Conservation (phyloP, 2,113 vertebrate genomes). For the Corythornis vintsioides region DNA sequence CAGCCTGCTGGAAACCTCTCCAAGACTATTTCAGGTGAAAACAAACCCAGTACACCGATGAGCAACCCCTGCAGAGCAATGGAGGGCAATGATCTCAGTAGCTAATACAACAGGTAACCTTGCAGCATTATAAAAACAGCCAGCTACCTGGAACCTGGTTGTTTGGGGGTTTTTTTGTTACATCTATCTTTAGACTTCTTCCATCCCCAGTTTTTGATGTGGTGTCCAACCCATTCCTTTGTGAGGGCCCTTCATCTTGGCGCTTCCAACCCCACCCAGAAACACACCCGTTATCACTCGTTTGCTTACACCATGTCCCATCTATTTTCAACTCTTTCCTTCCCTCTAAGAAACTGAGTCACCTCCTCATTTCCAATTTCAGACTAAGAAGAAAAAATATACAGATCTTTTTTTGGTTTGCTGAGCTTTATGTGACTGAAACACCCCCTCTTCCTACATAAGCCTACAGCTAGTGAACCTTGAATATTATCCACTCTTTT, state of each 20-base stretch:
- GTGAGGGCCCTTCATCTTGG: background rate
- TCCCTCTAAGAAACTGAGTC: slow-evolving; percentile 53
- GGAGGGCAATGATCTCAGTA: background rate
- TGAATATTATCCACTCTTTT: background rate
- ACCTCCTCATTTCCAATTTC: slow-evolving; percentile 46
- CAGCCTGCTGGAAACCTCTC: background rate
- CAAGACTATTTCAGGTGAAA: background rate
- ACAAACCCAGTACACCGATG: accelerated
- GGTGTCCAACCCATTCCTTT: accelerated
- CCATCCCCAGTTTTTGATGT: accelerated
- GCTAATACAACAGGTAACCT: background rate
- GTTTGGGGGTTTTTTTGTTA: too few relatives aligned
- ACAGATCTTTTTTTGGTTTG: background rate
- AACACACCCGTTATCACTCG: background rate
- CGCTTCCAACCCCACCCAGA: background rate
- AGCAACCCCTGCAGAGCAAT: background rate
- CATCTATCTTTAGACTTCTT: background rate
- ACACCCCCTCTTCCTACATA: background rate
- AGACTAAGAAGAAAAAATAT: background rate
- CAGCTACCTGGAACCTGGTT: background rate
- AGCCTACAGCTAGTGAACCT: background rate
- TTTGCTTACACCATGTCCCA: background rate
- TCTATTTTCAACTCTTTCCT: slow-evolving; percentile 45
- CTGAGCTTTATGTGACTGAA: background rate
- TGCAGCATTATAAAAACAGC: background rate